phyloP scores from a whole-genome alignment of 2,888 invertebrate genomes.

The Eupithecia subumbrata region DNA sequence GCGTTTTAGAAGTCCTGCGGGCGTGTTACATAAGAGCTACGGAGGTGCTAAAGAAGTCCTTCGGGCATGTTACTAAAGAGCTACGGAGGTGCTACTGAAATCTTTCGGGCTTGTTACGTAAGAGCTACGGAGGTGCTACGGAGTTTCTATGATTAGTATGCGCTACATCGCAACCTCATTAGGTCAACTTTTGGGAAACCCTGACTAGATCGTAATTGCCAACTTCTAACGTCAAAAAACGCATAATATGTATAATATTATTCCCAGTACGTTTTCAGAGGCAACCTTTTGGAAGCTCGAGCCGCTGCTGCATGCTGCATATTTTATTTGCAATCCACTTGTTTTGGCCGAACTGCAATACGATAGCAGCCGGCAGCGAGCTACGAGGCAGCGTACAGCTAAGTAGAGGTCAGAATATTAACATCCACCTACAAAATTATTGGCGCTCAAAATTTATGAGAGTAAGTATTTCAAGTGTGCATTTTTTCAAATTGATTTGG shows the following conservation, averaged over 20 bases:
- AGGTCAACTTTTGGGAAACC: no score
- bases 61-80: not conserved
- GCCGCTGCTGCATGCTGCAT: slow-evolving; percentile 23
- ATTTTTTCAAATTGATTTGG: no score
- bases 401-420: not conserved
- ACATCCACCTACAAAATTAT: not conserved
- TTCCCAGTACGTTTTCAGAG: not conserved
- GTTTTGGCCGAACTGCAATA: slow-evolving; percentile 18
- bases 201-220: not conserved
- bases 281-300: slow-evolving; percentile 3
- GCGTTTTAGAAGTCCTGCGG: not conserved
- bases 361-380: not conserved
- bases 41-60: no score
- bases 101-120: no score
- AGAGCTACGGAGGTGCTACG: not conserved
- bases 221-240: not conserved
- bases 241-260: not conserved
- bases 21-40: not conserved
- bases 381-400: not conserved
- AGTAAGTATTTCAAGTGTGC: not conserved
- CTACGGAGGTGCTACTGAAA: not conserved
- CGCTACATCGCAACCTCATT: no score
- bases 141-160: no score
- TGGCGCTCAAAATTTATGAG: not conserved
- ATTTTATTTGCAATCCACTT: slow-evolving; percentile 38